Evolutionary conservation across 2,888 invertebrate species (phyloP), one percentile per base, ranked within the genome.

Genomic region (Cryptocheilus praepositus): DNA sequence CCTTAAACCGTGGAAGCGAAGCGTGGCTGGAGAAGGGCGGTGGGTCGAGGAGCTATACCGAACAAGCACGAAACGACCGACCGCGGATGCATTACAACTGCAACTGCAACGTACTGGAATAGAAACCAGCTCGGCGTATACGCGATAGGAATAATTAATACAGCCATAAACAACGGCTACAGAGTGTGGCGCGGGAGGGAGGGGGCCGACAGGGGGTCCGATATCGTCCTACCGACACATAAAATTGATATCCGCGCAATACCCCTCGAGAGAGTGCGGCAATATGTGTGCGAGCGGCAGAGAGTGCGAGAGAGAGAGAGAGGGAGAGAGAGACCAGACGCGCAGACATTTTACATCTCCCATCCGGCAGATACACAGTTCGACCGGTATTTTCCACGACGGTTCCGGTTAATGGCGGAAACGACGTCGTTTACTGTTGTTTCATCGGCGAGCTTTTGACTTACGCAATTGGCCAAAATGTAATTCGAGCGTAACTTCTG

Each of bases 101-200:
- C 76, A 71, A 76, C 73, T 81, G 67, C 68, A 68, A 58, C 74
- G 74, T 69, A 68, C 69, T 66, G 70, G 77, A 78, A 76, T 80
- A 82, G 80, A 74, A 78, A 77, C 79, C 68, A 64, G 71, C 72
- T 51, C 73, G 70, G 75, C 74, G 70, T 71, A 73, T 83, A 86
- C 85, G 86, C 85, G 86, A 85, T 86, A 83, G 81, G 87, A 87
- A 87, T 87, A 87, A 87, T 87, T 87, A 87, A 86, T 86, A 86
- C 81, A 81, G 73, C 83, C 81, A 85, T 87, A 86, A 87, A 86
- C 86, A 86, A 86, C 82, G 76, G 61, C 64, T 57, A 25, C 46
- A 22, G 16, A 43, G 21, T 18, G 49, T 11, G 18, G 49, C 18
- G 15, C 16, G 49, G 4, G 16, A 8, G 49, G n/a, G 2, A n/a